A percentile compares a stretch with the other conserved stretches of the same genome.
These are phyloP conservation scores for Rhynchomys soricoides DNA, from an alignment of 2,113 vertebrate genomes.

Conservation along the genomic window DNA sequence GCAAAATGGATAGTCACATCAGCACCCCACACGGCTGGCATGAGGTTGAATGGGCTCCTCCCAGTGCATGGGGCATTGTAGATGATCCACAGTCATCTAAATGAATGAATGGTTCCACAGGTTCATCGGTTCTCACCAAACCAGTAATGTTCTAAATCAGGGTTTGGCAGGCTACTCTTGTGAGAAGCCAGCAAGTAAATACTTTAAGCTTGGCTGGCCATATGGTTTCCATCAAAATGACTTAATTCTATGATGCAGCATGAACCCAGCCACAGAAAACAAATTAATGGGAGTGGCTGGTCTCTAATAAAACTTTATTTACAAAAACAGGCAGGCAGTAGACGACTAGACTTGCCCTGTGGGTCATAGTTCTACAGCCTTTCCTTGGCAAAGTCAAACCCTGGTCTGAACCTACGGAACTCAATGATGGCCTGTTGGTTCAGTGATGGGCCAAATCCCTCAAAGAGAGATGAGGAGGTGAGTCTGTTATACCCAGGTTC, in stretches of 20 bases:
- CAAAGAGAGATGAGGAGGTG: background rate
- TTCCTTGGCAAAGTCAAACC: background rate
- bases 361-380: constrained; percentile 3
- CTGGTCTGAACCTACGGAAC: background rate
- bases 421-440: background rate
- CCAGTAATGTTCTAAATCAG: constrained; percentile 39
- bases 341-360: background rate
- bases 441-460: background rate
- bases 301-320: constrained; percentile 69
- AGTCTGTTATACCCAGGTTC: background rate
- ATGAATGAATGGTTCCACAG: background rate
- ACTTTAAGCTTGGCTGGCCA: constrained; percentile 30
- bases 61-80: background rate
- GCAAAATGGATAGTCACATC: background rate
- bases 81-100: background rate
- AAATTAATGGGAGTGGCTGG: constrained; percentile 19
- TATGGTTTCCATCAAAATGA: constrained; percentile 49
- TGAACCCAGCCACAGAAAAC: constrained; percentile 39
- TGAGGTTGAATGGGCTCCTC: background rate
- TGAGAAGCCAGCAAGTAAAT: constrained; percentile 47
- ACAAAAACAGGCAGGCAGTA: constrained; percentile 41
- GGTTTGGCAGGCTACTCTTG: constrained; percentile 28
- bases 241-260: background rate
- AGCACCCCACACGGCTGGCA: background rate
- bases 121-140: background rate